A percentile compares a stretch with the other conserved stretches of the same genome.
Evolutionary conservation across 2,797 vertebrate genomes (phyloP).

Genomic region (Octomys mimax): DNA sequence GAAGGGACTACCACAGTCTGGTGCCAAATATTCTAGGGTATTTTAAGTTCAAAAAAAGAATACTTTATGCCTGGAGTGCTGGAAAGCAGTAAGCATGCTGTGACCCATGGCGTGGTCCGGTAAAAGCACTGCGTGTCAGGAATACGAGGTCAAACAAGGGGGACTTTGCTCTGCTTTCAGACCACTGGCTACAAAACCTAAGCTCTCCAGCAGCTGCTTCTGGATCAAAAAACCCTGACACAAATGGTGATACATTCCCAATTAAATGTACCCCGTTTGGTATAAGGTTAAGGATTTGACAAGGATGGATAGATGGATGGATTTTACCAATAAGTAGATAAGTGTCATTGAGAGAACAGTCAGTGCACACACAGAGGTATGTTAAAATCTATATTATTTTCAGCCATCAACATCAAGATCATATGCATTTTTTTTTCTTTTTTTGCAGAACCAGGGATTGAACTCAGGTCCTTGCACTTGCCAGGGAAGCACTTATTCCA

Average conservation of each 20-base stretch:
- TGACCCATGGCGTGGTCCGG: background rate
- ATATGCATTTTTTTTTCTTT: background rate
- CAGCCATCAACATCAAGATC: background rate
- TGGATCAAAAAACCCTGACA: background rate
- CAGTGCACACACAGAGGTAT: background rate
- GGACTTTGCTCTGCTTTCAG: background rate
- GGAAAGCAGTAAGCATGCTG: background rate
- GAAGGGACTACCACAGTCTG: background rate
- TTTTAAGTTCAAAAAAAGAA: slow-evolving; percentile 49
- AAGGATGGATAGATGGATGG: background rate
- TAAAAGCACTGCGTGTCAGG: background rate
- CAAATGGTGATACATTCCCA: background rate
- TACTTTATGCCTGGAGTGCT: background rate
- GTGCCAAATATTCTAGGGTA: slow-evolving; percentile 34
- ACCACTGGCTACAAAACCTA: background rate
- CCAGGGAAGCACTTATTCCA: no score
- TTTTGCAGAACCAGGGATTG: no score
- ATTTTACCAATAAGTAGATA: background rate
- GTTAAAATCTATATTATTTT: background rate
- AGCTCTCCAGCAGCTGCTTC: background rate
- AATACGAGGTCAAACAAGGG: background rate
- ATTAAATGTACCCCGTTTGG: background rate
- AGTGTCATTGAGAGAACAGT: background rate
- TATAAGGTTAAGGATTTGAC: background rate
- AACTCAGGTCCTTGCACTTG: no score